phyloP scores from a whole-genome alignment of 2,888 invertebrate species.

The Toxonevra muliebris region DNA sequence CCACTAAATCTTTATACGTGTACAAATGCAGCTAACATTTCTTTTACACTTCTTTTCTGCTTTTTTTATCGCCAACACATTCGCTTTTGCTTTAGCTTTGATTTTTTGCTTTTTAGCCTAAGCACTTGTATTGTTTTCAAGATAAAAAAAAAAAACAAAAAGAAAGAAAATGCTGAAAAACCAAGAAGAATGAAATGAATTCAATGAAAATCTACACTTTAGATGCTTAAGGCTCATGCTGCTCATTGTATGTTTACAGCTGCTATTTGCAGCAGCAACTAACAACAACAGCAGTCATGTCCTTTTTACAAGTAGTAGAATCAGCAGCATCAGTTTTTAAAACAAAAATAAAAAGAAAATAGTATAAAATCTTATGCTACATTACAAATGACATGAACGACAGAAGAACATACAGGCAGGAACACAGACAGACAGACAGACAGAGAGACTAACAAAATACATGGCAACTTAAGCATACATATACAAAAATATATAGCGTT shows the following conservation, averaged over 20 bases:
- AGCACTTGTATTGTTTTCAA: neutral
- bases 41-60: too few species aligned
- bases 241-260: neutral
- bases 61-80: too few species aligned
- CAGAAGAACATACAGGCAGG: neutral
- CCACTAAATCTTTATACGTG: too few species aligned
- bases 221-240: neutral
- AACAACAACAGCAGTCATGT: too few species aligned
- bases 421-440: too few species aligned
- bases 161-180: neutral
- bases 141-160: neutral
- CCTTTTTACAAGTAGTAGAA: neutral
- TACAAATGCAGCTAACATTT: too few species aligned
- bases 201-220: neutral
- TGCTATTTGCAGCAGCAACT: neutral
- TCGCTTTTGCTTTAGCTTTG: too few species aligned
- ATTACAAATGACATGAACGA: slow-evolving; percentile 18
- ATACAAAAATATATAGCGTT: too few species aligned
- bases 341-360: neutral
- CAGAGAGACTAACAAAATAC: too few species aligned
- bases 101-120: too few species aligned
- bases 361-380: slow-evolving; percentile 2
- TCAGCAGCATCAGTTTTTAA: neutral
- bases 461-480: too few species aligned
- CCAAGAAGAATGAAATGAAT: neutral